Evolutionary conservation across 37 sponge, comb jelly and placozoan genomes (phyloP).

Genomic region (Dysidea cf. avara): DNA sequence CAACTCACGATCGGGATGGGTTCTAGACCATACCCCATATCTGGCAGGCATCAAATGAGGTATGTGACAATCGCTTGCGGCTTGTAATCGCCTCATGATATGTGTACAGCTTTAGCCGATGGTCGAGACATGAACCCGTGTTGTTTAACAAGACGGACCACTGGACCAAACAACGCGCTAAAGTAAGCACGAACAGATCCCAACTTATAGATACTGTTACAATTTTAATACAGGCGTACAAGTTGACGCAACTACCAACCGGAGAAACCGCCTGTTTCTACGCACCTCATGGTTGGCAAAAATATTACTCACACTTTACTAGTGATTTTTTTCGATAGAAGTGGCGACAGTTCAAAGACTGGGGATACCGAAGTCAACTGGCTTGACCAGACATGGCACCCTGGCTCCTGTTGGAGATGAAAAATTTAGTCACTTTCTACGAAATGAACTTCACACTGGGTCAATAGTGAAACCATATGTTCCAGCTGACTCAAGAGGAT

Average conservation of each 20-base stretch:
- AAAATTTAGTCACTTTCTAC: slow-evolving; percentile 36
- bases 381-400: slow-evolving; percentile 23
- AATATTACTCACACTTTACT: neutral
- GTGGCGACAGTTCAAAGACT: neutral
- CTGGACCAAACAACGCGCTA: slow-evolving; percentile 62
- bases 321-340: neutral
- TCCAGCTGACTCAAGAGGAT: slow-evolving; percentile 41
- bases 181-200: slow-evolving; percentile 5
- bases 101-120: slow-evolving; percentile 50
- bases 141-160: slow-evolving; percentile 43
- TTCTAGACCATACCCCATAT: too few relatives aligned
- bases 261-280: slow-evolving; percentile 37
- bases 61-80: too few relatives aligned
- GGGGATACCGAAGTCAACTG: slow-evolving; percentile 2
- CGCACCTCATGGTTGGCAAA: slow-evolving; percentile 33
- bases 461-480: slow-evolving; percentile 24
- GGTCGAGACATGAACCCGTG: slow-evolving; percentile 44
- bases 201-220: neutral
- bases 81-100: too few relatives aligned
- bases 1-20: too few relatives aligned
- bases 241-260: slow-evolving; percentile 40
- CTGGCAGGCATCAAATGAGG: too few relatives aligned
- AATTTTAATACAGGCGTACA: slow-evolving; percentile 44
- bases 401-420: slow-evolving; percentile 53
- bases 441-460: slow-evolving; percentile 29